Evolutionary conservation across 2,888 invertebrate species (phyloP).

Genomic region (Neoitamus cyanurus): DNA sequence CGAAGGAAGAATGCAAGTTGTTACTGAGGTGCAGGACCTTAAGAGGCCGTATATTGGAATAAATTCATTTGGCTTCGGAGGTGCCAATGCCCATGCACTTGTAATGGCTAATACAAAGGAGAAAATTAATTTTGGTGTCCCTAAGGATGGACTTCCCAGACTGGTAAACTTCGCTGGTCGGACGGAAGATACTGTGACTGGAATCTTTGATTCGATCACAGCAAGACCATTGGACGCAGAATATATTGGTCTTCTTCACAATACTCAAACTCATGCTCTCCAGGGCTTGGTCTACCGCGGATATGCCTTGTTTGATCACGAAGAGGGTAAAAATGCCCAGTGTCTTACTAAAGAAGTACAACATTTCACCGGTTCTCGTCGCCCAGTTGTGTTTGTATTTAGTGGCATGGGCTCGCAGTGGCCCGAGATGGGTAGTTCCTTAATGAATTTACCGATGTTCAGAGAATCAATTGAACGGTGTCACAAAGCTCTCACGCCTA

Average conservation of each 20-base stretch:
- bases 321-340: conserved; percentile 55
- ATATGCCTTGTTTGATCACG: conserved; percentile 70
- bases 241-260: conserved; percentile 71
- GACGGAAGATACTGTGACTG: conserved; percentile 79
- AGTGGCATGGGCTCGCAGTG: conserved; percentile 94
- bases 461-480: conserved; percentile 75
- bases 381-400: conserved; percentile 89
- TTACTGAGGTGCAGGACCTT: conserved; percentile 78
- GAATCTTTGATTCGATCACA: conserved; percentile 73
- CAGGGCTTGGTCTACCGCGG: conserved; percentile 81
- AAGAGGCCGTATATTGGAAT: conserved; percentile 81
- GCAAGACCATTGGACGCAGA: conserved; percentile 73
- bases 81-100: conserved; percentile 76
- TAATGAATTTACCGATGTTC: conserved; percentile 81
- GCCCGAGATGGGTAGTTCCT: conserved; percentile 82
- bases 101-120: conserved; percentile 58
- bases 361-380: conserved; percentile 72
- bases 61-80: conserved; percentile 95
- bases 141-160: conserved; percentile 76
- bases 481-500: conserved; percentile 70
- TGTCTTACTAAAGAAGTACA: conserved; percentile 69
- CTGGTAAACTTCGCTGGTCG: conserved; percentile 82
- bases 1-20: conserved; percentile 75
- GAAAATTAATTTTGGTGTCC: conserved; percentile 70
- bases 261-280: conserved; percentile 71